Base-by-base conservation (phyloP, 1,140 invertebrate genomes). In the Anoplolepis gracilipes region DNA sequence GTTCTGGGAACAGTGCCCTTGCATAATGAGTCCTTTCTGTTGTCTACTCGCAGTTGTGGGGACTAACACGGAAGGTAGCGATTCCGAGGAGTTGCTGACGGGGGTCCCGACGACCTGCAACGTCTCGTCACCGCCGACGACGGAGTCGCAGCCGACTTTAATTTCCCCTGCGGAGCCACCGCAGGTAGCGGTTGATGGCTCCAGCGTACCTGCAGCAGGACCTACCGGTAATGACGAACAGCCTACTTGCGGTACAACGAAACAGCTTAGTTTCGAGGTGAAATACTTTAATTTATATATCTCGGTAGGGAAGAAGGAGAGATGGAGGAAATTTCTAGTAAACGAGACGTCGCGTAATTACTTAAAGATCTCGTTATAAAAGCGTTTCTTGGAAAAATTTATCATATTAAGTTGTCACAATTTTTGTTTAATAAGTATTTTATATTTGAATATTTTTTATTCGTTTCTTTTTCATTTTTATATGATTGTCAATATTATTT, bases 181-280 rank as follows among this genome's bases (percentile, higher is more conserved):
- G 55, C 88, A 84, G 75, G 75, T 85, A 73, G 73, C 82, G 65
- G 73, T 87, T 46, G 88, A 90, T 73, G 77, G 81, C 25, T 53
- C 88, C 22, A 79, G 62, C 33, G 85, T 89, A 42, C 91, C 93
- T 72, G 91, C 91, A 75, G 91, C 91, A 75, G 92, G 88, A 67
- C 87, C 85, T 55, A 90, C 92, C 76, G 87, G 78, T 84, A 92
- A 93, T 90, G 93, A 94, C 87, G 91, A 93, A 87, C 92, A 93
- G 73, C 91, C 90, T 86, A 91, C 87, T 85, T 88, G 91, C 85
- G 90, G 93, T 91, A 90, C 93, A 36, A 93, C 93, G 76, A 92
- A 93, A 85, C 93, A 94, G 77, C 93, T 94, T 86, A 94, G 92
- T 84, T 94, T 94, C 77, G 94, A 94, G 92, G 94, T 93, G 85